phyloP scores from a whole-genome alignment of 2,113 vertebrate genomes.

The Zosterops lateralis region DNA sequence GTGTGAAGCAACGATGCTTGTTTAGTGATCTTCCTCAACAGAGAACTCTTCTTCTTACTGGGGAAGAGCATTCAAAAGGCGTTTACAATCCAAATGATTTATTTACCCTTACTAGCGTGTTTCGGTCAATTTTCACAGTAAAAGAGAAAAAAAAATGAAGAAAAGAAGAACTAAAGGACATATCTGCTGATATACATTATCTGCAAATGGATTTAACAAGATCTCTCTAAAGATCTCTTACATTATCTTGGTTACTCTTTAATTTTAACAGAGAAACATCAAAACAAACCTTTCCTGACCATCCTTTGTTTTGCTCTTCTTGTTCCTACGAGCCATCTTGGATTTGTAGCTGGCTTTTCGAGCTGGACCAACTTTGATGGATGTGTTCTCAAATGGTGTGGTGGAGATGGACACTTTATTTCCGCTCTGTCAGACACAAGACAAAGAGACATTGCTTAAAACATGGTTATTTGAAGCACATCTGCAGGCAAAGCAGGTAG shows the following conservation, averaged over 20 bases:
- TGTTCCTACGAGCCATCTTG: conserved; percentile 95
- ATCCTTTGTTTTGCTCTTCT: conserved; percentile 89
- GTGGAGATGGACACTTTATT: conserved; percentile 93
- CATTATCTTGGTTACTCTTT: background rate
- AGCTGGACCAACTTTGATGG: conserved; percentile 95
- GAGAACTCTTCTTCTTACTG: conserved; percentile 90
- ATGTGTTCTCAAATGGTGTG: conserved; percentile 94
- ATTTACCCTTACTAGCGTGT: background rate
- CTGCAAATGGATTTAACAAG: background rate
- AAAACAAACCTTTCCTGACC: conserved; percentile 88
- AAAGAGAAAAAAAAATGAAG: background rate
- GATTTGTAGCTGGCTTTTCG: conserved; percentile 88
- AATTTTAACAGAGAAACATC: background rate
- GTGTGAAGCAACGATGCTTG: conserved; percentile 93
- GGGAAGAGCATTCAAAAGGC: background rate
- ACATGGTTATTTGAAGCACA: background rate
- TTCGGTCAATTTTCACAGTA: background rate
- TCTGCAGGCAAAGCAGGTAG: background rate
- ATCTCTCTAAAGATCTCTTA: background rate
- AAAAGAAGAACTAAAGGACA: background rate
- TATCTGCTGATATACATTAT: background rate
- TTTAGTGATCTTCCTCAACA: conserved; percentile 94
- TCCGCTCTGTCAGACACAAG: conserved; percentile 81
- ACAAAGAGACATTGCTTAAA: background rate
- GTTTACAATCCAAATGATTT: background rate